Conservation (phyloP, 2,113 vertebrate genomes). For the Turnix velox region DNA sequence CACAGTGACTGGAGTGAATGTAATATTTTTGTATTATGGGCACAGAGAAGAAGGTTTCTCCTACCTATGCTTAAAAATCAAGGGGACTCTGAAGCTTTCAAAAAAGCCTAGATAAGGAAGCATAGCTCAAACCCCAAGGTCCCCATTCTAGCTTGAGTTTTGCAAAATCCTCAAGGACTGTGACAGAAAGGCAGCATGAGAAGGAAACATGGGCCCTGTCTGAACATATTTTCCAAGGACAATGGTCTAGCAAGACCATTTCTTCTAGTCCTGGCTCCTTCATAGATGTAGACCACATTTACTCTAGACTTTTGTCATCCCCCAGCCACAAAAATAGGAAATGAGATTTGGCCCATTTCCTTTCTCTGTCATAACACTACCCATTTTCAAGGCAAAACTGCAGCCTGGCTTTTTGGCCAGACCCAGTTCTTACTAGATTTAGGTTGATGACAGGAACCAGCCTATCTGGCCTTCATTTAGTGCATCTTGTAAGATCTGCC, state of each 20-base stretch:
- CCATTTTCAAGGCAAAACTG: background rate
- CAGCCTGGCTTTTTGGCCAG: background rate
- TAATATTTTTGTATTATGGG: background rate
- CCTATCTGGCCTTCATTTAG: background rate
- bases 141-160: background rate
- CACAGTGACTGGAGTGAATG: background rate
- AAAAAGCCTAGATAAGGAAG: background rate
- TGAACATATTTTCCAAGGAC: background rate
- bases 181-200: background rate
- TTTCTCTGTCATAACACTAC: background rate
- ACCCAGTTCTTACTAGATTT: background rate
- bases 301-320: background rate
- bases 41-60: background rate
- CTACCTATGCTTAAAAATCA: background rate
- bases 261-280: background rate
- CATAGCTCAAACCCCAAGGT: background rate
- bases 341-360: too few relatives aligned
- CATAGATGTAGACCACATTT: background rate
- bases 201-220: background rate
- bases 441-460: background rate
- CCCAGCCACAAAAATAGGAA: background rate
- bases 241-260: background rate
- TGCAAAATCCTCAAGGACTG: background rate
- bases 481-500: background rate
- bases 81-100: background rate